Base-by-base conservation (phyloP, 2,113 vertebrate species). In the Myotis lucifugus region DNA sequence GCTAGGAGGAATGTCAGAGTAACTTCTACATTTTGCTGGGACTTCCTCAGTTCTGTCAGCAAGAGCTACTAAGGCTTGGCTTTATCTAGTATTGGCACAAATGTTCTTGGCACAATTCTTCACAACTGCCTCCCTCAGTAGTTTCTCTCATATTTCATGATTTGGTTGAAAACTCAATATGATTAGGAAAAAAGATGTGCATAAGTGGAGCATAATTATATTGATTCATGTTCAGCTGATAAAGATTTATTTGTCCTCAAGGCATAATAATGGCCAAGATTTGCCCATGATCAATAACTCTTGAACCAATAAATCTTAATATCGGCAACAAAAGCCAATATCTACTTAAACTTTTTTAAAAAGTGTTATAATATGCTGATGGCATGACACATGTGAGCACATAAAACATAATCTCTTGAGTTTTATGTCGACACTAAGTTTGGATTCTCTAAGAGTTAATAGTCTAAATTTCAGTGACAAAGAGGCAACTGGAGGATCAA, bases 241-340 rank as follows among this genome's bases (percentile, higher is more conserved):
- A 98, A 97, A 98, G 97, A 98, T 98, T 98, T 98, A 98, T 98
- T 97, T 97, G 96, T 97, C 96, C 96, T 98, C 29, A 46, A 98
- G 97, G 96, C 98, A 97, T 96, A 98, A 98, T 98, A 98, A 98
- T 97, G 97, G 97, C 94, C 96, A 91, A 97, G 95, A 98, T 98
- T 97, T 98, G 92, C 85, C 90, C 95, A 90, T 95, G 97, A 97
- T 98, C 98, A 97, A 98, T 99, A 98, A 92, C 82, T 97, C 95
- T 97, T 2, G 0, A 96, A 82, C 97, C 95, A 98, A 98, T 98
- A 98, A 98, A 98, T 99, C 98, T 98, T 98, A 92, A 94, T 98
- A 98, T 98, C 48, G 92, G 97, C 98, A 98, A 96, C 90, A 95
- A 84, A 97, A 98, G 97, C 98, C 98, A 98, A 96, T 98, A 97